Conservation (phyloP, 1,140 invertebrate species). For the Colletes gigas region DNA sequence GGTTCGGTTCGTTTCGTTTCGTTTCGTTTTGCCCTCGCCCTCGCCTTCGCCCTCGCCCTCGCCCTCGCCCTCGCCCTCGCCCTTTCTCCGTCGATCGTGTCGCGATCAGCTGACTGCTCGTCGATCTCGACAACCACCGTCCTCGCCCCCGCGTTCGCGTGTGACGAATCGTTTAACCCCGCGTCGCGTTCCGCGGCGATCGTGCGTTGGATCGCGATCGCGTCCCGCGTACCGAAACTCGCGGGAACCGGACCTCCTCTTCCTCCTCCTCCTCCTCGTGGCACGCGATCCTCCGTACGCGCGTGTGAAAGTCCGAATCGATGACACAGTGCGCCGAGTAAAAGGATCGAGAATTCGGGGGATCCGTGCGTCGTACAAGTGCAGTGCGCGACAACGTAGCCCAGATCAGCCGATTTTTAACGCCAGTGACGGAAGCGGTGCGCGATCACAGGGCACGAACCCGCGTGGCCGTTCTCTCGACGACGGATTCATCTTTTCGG, state of each 20-base stretch:
- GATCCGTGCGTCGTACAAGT: neutral
- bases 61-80: no score
- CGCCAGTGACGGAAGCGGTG: neutral
- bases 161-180: neutral
- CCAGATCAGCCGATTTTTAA: neutral
- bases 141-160: no score
- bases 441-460: neutral
- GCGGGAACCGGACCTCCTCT: neutral
- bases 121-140: neutral
- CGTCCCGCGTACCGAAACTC: neutral
- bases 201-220: neutral
- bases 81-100: constrained; percentile 18
- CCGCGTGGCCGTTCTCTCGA: constrained; percentile 2
- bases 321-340: neutral
- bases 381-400: constrained; percentile 14
- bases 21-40: neutral
- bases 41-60: neutral
- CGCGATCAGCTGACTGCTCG: constrained; percentile 43
- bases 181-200: neutral
- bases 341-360: neutral
- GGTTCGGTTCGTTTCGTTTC: neutral
- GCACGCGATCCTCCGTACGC: neutral
- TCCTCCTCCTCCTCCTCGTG: neutral
- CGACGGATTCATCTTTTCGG: neutral
- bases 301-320: neutral